A percentile compares a stretch with the other conserved stretches of the same genome.
Conservation (phyloP, 2,888 invertebrate species). For the Euplexia lucipara region DNA sequence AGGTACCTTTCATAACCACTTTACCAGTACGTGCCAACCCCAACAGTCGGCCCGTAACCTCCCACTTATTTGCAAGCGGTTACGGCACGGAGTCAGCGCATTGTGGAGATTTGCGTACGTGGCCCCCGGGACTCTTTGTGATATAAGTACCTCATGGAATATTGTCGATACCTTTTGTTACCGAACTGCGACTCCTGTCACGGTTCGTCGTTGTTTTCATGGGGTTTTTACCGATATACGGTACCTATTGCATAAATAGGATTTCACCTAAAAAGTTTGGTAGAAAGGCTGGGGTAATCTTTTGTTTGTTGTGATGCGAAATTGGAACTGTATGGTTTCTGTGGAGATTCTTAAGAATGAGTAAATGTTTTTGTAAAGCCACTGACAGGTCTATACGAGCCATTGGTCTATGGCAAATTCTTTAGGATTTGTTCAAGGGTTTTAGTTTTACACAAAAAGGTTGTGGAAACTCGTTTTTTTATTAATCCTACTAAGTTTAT, state of each 20-base stretch:
- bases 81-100: constrained; percentile 63
- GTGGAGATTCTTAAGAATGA: not conserved
- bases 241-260: not conserved
- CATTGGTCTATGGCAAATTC: not conserved
- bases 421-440: not conserved
- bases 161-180: constrained; percentile 46
- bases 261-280: not conserved
- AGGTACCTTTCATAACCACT: not conserved
- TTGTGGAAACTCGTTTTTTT: not conserved
- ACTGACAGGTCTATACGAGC: too few relatives aligned
- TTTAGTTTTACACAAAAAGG: too few relatives aligned
- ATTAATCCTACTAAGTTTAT: too few relatives aligned
- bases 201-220: constrained; percentile 10
- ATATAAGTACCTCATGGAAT: constrained; percentile 45
- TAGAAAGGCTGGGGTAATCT: not conserved
- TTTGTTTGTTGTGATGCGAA: not conserved
- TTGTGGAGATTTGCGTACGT: constrained; percentile 62
- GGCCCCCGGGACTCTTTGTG: constrained; percentile 50
- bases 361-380: not conserved
- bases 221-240: not conserved
- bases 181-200: constrained; percentile 7
- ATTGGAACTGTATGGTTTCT: not conserved
- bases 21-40: constrained; percentile 2
- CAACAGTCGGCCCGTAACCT: constrained; percentile 24
- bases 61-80: constrained; percentile 62